Evolutionary conservation across 2,113 vertebrate species (phyloP).

Genomic region (Paradisaea rubra): DNA sequence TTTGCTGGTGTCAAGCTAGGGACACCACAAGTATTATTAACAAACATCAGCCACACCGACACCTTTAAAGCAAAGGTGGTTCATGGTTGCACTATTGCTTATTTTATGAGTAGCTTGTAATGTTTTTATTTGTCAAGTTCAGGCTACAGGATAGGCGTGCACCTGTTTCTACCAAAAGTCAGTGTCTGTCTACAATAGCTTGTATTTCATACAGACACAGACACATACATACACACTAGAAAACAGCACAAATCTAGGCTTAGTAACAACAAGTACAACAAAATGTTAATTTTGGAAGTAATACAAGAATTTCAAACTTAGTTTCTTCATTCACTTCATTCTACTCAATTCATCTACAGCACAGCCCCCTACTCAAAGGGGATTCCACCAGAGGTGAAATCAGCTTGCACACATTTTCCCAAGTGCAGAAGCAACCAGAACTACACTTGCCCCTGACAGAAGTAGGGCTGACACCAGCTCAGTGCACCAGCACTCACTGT

Average conservation of each 20-base stretch:
- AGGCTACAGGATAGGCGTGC: neutral
- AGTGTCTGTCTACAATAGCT: neutral
- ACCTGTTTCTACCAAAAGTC: neutral
- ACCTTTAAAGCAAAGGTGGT: neutral
- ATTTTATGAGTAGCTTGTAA: neutral
- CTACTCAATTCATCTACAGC: neutral
- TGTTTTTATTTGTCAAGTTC: neutral
- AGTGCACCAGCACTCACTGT: neutral
- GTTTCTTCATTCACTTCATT: neutral
- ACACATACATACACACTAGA: neutral
- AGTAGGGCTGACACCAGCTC: neutral
- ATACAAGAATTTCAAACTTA: neutral
- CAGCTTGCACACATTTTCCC: neutral
- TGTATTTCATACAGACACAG: neutral
- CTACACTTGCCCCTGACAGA: neutral
- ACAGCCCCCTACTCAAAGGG: neutral
- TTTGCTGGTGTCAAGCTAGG: neutral
- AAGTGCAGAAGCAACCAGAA: neutral
- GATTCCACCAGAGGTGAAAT: neutral
- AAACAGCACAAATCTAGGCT: neutral
- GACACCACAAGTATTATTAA: neutral
- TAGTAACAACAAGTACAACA: neutral
- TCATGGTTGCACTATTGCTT: neutral
- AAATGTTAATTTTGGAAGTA: neutral
- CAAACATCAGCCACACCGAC: too few relatives aligned